Percentiles rank a stretch among this genome's conserved stretches.
phyloP scores from a whole-genome alignment of 2,888 invertebrate genomes.

The Acrobasis consociella region DNA sequence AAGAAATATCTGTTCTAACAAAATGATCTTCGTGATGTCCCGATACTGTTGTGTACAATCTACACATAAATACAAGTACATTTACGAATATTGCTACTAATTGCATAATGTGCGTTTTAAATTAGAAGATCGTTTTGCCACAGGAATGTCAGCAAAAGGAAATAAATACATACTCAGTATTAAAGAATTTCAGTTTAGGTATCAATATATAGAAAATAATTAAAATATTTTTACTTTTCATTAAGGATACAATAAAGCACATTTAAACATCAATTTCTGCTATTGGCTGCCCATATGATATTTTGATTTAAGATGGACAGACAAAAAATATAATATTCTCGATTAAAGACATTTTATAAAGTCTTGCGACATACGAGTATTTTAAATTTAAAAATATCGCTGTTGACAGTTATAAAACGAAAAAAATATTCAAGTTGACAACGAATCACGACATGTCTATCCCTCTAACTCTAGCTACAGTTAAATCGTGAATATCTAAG shows the following conservation, averaged over 20 bases:
- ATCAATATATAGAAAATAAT: no score
- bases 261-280: conserved; percentile 26
- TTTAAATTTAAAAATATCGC: no score
- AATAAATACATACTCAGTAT: neutral
- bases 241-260: conserved; percentile 13
- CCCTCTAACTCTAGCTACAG: conserved; percentile 12
- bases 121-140: conserved; percentile 23
- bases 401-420: neutral
- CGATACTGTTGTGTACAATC: neutral
- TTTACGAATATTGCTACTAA: neutral
- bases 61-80: conserved; percentile 4
- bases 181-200: no score
- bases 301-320: neutral
- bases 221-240: no score
- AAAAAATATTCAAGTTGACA: conserved; percentile 7
- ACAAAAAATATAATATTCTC: no score
- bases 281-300: conserved; percentile 32
- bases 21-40: conserved; percentile 25
- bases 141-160: conserved; percentile 6
- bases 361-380: no score
- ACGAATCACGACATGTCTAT: conserved; percentile 10
- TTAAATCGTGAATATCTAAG: conserved; percentile 12
- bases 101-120: neutral
- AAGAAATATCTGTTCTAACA: conserved; percentile 15
- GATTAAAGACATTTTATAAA: no score